Evolutionary conservation across 2,113 vertebrate genomes (phyloP).

Genomic region (Scomber colias): DNA sequence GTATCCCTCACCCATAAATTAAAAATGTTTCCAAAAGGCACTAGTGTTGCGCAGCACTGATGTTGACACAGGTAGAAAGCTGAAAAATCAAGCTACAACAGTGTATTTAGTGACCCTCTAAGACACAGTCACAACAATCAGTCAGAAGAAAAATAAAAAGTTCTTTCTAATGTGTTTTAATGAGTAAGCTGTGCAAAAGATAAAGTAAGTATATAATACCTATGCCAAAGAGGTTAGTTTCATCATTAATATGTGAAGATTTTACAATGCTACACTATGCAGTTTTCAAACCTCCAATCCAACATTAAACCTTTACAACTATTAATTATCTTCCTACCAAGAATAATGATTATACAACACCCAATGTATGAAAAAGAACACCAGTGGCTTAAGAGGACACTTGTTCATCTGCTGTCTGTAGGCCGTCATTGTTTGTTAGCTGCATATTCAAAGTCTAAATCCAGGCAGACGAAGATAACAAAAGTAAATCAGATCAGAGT

Average conservation of each 20-base stretch:
- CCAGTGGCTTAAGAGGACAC: background rate
- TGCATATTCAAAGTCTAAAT: slow-evolving; percentile 7
- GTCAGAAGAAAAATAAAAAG: background rate
- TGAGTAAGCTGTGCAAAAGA: background rate
- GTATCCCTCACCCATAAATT: background rate
- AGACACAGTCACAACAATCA: background rate
- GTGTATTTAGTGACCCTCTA: background rate
- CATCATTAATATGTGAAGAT: background rate
- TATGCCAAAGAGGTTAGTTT: background rate
- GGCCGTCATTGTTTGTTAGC: background rate
- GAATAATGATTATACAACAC: background rate
- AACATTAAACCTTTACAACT: background rate
- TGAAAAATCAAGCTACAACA: too few relatives aligned
- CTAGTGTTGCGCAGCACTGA: background rate
- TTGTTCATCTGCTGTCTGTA: background rate
- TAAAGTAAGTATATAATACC: background rate
- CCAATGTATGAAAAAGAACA: background rate
- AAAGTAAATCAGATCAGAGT: background rate
- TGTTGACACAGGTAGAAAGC: background rate
- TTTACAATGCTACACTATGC: background rate
- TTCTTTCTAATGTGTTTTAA: background rate
- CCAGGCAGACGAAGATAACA: slow-evolving; percentile 26
- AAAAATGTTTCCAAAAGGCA: background rate
- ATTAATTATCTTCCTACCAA: background rate
- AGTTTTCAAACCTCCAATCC: background rate